Evolutionary conservation across 2,113 vertebrate species (phyloP).

Genomic region (Hiodon tergisus): DNA sequence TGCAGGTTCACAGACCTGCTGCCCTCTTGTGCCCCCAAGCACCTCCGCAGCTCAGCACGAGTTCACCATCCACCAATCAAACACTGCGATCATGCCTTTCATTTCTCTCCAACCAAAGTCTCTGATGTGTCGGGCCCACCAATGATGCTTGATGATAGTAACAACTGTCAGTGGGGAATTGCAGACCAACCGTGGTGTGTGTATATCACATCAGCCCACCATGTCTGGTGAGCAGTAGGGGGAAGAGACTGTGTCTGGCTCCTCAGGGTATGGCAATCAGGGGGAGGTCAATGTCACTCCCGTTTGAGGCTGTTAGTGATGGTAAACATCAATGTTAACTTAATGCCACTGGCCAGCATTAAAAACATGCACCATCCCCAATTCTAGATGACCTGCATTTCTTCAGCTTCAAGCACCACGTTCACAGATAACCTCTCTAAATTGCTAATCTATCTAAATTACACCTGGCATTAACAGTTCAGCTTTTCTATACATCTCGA

Average conservation of each 20-base stretch:
- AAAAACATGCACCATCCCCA: background rate
- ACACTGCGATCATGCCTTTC: too few relatives aligned
- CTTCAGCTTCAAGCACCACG: background rate
- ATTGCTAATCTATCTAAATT: too few relatives aligned
- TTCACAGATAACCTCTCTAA: too few relatives aligned
- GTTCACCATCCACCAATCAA: too few relatives aligned
- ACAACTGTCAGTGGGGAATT: background rate
- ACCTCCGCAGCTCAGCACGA: too few relatives aligned
- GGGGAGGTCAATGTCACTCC: background rate
- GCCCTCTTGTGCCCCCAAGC: too few relatives aligned
- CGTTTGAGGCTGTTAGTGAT: background rate
- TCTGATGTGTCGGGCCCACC: background rate
- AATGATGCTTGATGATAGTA: background rate
- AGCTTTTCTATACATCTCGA: background rate
- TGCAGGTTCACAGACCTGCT: too few relatives aligned
- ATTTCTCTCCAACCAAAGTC: too few relatives aligned
- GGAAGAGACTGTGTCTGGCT: background rate
- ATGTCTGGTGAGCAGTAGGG: background rate
- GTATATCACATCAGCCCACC: background rate
- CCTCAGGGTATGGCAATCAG: background rate
- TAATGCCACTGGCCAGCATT: background rate
- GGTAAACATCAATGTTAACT: background rate
- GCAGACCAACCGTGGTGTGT: background rate
- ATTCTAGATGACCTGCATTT: background rate
- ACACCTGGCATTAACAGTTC: too few relatives aligned